Conservation (phyloP, 2,113 vertebrate genomes). For the Gobiocypris rarus region DNA sequence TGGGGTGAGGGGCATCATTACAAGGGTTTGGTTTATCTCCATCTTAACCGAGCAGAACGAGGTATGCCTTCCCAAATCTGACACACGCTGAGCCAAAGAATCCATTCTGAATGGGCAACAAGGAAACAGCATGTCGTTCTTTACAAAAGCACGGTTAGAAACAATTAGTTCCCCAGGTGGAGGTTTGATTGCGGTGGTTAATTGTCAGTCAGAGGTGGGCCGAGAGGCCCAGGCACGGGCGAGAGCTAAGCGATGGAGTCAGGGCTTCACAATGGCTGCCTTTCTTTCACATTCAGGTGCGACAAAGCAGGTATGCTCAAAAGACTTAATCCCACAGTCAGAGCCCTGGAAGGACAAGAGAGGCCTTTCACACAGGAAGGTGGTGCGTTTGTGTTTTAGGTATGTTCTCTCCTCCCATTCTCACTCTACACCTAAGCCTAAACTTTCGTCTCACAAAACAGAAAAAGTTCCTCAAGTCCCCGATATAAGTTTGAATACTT, state of each 20-base stretch:
- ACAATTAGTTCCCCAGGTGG: constrained; percentile 70
- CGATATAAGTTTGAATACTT: too few species aligned
- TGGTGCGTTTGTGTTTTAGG: constrained; percentile 73
- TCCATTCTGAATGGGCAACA: constrained; percentile 65
- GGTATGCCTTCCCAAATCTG: constrained; percentile 65
- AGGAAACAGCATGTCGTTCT: constrained; percentile 63
- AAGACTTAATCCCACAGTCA: constrained; percentile 77
- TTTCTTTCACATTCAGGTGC: constrained; percentile 76
- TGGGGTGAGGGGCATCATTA: constrained; percentile 59
- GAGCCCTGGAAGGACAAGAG: constrained; percentile 66
- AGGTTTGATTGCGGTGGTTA: constrained; percentile 70
- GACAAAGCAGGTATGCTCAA: constrained; percentile 74
- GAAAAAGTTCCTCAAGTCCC: not conserved
- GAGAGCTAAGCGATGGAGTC: constrained; percentile 56
- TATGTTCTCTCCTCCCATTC: constrained; percentile 49
- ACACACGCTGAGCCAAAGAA: constrained; percentile 66
- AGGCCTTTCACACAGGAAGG: constrained; percentile 74
- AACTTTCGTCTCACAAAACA: constrained; percentile 36
- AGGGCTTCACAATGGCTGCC: constrained; percentile 70
- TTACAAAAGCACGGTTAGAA: constrained; percentile 70
- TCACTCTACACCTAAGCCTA: constrained; percentile 7
- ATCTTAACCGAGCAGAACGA: constrained; percentile 61
- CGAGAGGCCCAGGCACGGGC: constrained; percentile 48
- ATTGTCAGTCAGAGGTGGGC: constrained; percentile 67
- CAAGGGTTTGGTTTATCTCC: constrained; percentile 69